Conservation (phyloP, 2,113 vertebrate species). For the Sebastes schlegelii region DNA sequence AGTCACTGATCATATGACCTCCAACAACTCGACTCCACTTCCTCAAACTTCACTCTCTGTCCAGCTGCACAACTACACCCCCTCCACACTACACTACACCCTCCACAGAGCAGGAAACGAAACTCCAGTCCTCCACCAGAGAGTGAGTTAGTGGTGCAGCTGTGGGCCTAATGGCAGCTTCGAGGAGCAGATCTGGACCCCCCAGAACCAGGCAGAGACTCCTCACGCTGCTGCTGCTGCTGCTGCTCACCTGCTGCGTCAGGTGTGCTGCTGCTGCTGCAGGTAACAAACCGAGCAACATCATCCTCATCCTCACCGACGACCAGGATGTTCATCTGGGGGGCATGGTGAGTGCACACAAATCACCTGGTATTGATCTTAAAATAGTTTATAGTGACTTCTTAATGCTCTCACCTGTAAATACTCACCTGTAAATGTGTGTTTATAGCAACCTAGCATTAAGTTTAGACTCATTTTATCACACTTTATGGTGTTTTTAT, state of each 20-base stretch:
- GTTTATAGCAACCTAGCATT: not conserved
- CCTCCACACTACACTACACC: too few relatives aligned
- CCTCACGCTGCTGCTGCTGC: constrained; percentile 10
- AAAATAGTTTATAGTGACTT: not conserved
- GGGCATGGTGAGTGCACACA: constrained; percentile 82
- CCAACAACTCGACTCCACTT: too few relatives aligned
- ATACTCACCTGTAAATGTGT: too few relatives aligned
- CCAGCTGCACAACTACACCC: too few relatives aligned
- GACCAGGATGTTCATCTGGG: constrained; percentile 86
- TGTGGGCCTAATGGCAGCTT: constrained; percentile 65
- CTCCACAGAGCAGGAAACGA: not conserved
- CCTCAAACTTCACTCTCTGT: too few relatives aligned
- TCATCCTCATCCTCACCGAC: constrained; percentile 85
- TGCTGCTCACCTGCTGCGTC: constrained; percentile 75
- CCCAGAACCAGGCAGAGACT: not conserved
- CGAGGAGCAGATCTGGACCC: constrained; percentile 3
- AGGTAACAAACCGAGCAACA: constrained; percentile 71
- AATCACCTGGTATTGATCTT: not conserved
- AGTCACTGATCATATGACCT: too few relatives aligned
- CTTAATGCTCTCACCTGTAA: not conserved
- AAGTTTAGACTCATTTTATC: not conserved
- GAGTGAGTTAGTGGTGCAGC: not conserved
- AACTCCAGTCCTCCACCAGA: not conserved
- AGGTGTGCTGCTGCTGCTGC: constrained; percentile 59
- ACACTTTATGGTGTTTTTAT: not conserved